phyloP scores from a whole-genome alignment of 2,888 invertebrate genomes.

The Biston betularia region DNA sequence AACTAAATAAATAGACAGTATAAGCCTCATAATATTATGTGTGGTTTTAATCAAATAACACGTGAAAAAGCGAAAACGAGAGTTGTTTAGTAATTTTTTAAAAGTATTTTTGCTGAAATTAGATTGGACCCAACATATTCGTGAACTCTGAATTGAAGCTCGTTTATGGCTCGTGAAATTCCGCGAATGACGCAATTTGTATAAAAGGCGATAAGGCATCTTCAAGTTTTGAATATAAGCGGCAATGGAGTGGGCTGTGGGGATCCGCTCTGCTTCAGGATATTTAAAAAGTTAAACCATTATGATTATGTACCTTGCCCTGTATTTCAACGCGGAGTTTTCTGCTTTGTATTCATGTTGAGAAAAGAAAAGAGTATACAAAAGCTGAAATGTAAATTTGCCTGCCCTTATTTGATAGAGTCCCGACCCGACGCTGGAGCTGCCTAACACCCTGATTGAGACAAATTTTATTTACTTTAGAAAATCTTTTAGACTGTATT shows the following conservation, averaged over 20 bases:
- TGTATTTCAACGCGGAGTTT: conserved; percentile 10
- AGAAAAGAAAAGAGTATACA: conserved; percentile 18
- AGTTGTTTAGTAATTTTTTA: conserved; percentile 1
- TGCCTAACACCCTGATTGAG: conserved; percentile 9
- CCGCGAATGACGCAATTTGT: conserved; percentile 31
- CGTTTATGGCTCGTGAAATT: conserved; percentile 30
- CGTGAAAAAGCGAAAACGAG: not conserved
- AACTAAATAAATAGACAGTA: too few relatives aligned
- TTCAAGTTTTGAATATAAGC: conserved; percentile 34
- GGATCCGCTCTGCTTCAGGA: conserved; percentile 15
- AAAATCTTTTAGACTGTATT: not conserved
- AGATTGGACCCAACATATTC: conserved; percentile 9
- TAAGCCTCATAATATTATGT: too few relatives aligned
- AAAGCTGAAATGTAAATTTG: conserved; percentile 16
- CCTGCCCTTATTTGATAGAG: conserved; percentile 17
- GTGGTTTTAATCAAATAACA: not conserved
- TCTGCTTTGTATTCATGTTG: conserved; percentile 23
- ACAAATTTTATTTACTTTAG: conserved; percentile 4
- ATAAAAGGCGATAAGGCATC: conserved; percentile 28
- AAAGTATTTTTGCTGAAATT: conserved; percentile 12
- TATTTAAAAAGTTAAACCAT: conserved; percentile 33
- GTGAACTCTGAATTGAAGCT: conserved; percentile 16
- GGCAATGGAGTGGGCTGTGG: conserved; percentile 29
- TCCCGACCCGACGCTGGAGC: conserved; percentile 7
- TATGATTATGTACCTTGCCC: conserved; percentile 19